Conservation (phyloP, 1,140 invertebrate genomes). For the Matsumurasca onukii region DNA sequence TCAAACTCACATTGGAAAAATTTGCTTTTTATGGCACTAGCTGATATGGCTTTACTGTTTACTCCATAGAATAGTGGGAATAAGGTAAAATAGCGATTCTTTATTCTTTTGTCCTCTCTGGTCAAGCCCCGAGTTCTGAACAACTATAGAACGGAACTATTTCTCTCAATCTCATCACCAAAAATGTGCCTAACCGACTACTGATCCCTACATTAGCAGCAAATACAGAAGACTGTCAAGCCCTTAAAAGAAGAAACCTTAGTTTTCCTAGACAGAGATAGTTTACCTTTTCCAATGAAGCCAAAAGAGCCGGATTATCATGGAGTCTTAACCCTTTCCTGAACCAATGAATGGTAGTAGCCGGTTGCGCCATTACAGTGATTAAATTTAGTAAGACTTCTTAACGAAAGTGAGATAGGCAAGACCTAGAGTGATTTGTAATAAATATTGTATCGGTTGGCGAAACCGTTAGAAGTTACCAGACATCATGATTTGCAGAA, state of each 20-base stretch:
- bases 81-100: too few species aligned
- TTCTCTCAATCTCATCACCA: not conserved
- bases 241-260: not conserved
- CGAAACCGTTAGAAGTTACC: too few species aligned
- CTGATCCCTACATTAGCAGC: not conserved
- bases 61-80: too few species aligned
- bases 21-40: too few species aligned
- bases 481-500: too few species aligned
- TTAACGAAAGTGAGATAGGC: too few species aligned
- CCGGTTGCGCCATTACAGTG: too few species aligned
- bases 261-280: not conserved
- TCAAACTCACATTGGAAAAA: too few species aligned
- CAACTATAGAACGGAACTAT: not conserved
- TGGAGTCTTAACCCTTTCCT: constrained; percentile 69
- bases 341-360: constrained; percentile 65
- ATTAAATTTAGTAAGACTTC: too few species aligned
- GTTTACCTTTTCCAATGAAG: constrained; percentile 52
- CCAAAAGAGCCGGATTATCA: constrained; percentile 66
- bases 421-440: too few species aligned
- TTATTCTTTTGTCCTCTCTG: not conserved
- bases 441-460: too few species aligned
- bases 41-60: too few species aligned
- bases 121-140: not conserved
- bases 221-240: not conserved
- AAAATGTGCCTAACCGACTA: not conserved